These are phyloP conservation scores for Solea solea DNA, from an alignment of 2,113 vertebrate genomes.

Conservation along the genomic window DNA sequence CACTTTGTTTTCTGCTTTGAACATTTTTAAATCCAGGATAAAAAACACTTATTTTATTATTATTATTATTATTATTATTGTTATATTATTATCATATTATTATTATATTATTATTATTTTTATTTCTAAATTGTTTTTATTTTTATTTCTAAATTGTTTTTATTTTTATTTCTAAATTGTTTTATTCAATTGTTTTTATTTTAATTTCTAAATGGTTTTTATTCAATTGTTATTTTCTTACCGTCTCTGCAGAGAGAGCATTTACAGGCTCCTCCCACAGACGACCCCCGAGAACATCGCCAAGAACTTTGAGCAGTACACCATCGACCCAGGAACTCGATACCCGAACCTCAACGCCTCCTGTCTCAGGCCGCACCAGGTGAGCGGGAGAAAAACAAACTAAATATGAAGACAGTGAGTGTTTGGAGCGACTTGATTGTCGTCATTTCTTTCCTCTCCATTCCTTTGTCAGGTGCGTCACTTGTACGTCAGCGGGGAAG, in stretches of 20 bases:
- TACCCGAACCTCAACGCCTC: slow-evolving; percentile 94
- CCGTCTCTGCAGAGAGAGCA: slow-evolving; percentile 86
- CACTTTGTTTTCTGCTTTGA: neutral
- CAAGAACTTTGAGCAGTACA: slow-evolving; percentile 98
- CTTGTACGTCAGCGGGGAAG: slow-evolving; percentile 87
- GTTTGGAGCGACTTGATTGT: too few relatives aligned
- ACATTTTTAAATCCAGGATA: too few relatives aligned
- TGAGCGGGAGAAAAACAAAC: slow-evolving; percentile 74
- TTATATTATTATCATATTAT: too few relatives aligned
- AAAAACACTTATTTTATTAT: too few relatives aligned
- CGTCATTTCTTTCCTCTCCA: neutral
- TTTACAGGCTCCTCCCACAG: slow-evolving; percentile 95
- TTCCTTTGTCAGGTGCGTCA: slow-evolving; percentile 87
- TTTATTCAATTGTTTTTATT: neutral
- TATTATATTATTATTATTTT: too few relatives aligned
- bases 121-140: too few relatives aligned
- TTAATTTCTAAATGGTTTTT: too few relatives aligned
- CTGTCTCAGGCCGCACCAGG: slow-evolving; percentile 92
- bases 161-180: neutral
- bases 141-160: neutral
- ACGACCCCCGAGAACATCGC: slow-evolving; percentile 95
- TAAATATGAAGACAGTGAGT: too few relatives aligned
- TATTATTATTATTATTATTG: too few relatives aligned
- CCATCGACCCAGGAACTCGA: slow-evolving; percentile 91
- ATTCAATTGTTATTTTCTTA: too few relatives aligned